Evolutionary conservation across 1,140 invertebrate species (phyloP), one percentile per base, ranked within the genome.

Genomic region (Lerema accius): DNA sequence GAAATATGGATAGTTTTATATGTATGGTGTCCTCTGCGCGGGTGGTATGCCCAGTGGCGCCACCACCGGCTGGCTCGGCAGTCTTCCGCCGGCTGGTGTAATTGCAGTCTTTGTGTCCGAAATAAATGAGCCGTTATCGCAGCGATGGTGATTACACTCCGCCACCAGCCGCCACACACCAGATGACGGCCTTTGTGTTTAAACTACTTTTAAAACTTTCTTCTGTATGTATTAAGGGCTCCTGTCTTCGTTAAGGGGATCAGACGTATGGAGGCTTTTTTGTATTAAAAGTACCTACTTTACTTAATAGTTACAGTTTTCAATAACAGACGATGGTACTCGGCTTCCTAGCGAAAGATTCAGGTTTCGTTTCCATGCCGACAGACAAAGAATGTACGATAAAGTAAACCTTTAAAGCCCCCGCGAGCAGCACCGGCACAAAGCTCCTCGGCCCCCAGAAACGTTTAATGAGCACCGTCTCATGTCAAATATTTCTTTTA

Each of bases 401-500:
- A 58, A 58, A 46, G 15, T 35, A 58, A 58, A 35, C 16, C 42
- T 16, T 17, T 10, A 42, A 26, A 6, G 26, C 35, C 10, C 17
- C 42, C 16, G 42, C 2, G 28, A 16, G 53, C 55, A 46, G n/a
- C 32, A 46, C 26, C 28, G 42, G 42, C 45, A 46, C 42, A 45
- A 58, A 19, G 55, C 26, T 37, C 46, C 16, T 45, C 28, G 14
- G 45, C 45, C 46, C 45, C 42, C 55, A 35, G 23, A 56, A 58
- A 58, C 37, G 55, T 58, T 58, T 58, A 58, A 58, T 23, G 55
- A 58, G 42, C 42, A 45, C 53, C 46, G 23, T 58, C 55, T 58
- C 55, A 58, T 58, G 55, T 58, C 42, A 58, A 58, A 58, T 58
- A 58, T 58, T 58, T 58, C 55, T 58, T 58, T 46, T 58, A 58